These are phyloP conservation scores for Thera britannica DNA, from an alignment of 2,888 invertebrate genomes.

Conservation along the genomic window DNA sequence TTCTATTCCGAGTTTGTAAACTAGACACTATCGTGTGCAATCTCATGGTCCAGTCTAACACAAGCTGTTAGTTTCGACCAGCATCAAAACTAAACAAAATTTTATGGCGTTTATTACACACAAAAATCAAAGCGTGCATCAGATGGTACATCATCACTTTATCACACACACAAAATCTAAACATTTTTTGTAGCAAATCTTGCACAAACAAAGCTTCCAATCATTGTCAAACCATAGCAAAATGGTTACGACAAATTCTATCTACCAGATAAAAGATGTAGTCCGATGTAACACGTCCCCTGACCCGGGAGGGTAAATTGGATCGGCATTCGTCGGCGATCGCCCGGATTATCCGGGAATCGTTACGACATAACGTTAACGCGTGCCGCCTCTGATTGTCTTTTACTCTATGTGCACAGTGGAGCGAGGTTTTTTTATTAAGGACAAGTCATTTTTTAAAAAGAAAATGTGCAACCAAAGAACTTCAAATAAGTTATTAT, in stretches of 20 bases:
- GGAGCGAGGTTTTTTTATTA: conserved; percentile 19
- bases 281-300: conserved; percentile 39
- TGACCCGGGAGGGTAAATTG: conserved; percentile 56
- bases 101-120: neutral
- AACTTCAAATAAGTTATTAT: too few relatives aligned
- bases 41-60: too few relatives aligned
- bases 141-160: neutral
- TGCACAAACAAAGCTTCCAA: conserved; percentile 21
- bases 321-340: conserved; percentile 54
- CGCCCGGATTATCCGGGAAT: conserved; percentile 52
- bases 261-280: conserved; percentile 41
- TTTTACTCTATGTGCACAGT: conserved; percentile 53
- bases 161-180: neutral
- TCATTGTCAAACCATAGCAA: conserved; percentile 33
- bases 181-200: conserved; percentile 6
- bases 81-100: too few relatives aligned
- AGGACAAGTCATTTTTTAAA: neutral
- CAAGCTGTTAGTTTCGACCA: too few relatives aligned
- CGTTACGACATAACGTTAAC: conserved; percentile 55
- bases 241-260: conserved; percentile 42
- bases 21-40: too few relatives aligned
- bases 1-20: too few relatives aligned
- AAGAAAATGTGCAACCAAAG: too few relatives aligned
- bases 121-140: neutral
- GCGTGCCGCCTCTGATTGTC: conserved; percentile 60